Evolutionary conservation across 2,797 vertebrate genomes (phyloP).

Genomic region (Syndactyla subalaris): DNA sequence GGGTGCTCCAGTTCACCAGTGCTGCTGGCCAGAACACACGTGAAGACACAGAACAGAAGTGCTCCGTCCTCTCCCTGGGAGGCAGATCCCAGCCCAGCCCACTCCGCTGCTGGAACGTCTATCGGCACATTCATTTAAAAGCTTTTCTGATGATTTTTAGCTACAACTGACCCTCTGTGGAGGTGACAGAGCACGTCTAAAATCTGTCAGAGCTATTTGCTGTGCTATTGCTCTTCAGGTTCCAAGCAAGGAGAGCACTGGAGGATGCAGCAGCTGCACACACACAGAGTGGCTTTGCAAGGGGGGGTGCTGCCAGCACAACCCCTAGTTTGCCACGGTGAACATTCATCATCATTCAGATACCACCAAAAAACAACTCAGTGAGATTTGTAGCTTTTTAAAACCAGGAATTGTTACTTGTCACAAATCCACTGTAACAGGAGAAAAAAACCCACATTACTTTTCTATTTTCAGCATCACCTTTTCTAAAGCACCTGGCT

Average conservation of each 20-base stretch:
- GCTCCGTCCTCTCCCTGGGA: background rate
- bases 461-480: background rate
- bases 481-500: background rate
- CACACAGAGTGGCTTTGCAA: background rate
- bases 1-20: background rate
- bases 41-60: background rate
- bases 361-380: rapidly evolving
- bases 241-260: no score
- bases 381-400: background rate
- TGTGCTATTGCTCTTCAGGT: background rate
- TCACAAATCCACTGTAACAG: background rate
- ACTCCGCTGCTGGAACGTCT: background rate
- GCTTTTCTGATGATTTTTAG: background rate
- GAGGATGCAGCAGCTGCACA: background rate
- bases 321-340: background rate
- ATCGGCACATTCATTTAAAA: background rate
- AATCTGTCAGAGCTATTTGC: background rate
- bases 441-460: background rate
- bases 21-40: rapidly evolving
- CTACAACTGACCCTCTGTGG: background rate
- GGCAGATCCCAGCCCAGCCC: background rate
- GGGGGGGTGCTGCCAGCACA: background rate
- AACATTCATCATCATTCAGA: background rate
- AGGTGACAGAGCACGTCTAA: background rate
- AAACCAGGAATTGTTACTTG: background rate